Evolutionary conservation across 53 echinoderm and acorn worm species (phyloP), one percentile per base, ranked within the genome.

Genomic region (Arbacia lixula): DNA sequence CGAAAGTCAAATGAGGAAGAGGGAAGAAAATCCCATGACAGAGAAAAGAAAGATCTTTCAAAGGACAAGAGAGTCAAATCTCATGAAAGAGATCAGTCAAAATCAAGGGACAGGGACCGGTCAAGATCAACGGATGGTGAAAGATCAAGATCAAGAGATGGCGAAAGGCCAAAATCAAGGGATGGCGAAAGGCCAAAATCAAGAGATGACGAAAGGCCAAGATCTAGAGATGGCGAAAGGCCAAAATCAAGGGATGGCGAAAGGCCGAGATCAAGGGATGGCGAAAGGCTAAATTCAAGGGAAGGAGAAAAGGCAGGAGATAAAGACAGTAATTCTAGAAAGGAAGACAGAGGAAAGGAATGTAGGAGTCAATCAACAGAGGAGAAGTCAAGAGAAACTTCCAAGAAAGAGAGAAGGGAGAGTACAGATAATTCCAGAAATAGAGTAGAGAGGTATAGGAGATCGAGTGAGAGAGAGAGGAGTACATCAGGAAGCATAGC

Each of bases 331-430:
- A 52, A 37, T 36, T 32, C 34, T n/a, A 72, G 57, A 67, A 38
- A 75, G 54, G 27, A 54, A 1, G 55, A 60, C 36, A 85, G 42
- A 29, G 86, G 86, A 63, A 90, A 90, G 40, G 43, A 69, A 43
- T n/a, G n/a, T n/a, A n/a, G n/a, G n/a, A n/a, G n/a, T n/a, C n/a
- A n/a, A n/a, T n/a, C n/a, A n/a, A n/a, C n/a, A n/a, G n/a, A n/a
- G n/a, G n/a, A n/a, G n/a, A 83, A 32, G 46, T 49, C 32, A 51
- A 74, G 53, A 49, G 46, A 66, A 83, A 27, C 8, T 28, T 16
- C 60, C 17, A 63, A 17, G 38, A n/a, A n/a, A n/a, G n/a, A n/a
- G n/a, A 46, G 46, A 46, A 46, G 46, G 51, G 42, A 53, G 33
- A 53, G 68, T 5, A 57, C 12, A 57, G 58, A 46, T 14, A 46